A percentile compares a stretch with the other conserved stretches of the same genome.
phyloP scores from a whole-genome alignment of 2,797 vertebrate genomes.

The Meriones psammophilus region DNA sequence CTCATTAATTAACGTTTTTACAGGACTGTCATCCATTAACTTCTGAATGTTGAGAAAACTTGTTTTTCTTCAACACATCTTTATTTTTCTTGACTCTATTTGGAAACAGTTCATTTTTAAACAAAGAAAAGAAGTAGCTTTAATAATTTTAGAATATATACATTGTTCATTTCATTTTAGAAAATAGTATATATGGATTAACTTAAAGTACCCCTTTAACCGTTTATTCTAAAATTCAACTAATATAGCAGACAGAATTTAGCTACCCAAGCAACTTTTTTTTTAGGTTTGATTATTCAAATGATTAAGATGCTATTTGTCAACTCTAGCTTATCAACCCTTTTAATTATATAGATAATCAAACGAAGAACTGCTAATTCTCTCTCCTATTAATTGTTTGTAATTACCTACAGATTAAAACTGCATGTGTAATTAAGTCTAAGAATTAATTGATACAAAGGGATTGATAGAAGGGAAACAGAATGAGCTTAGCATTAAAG shows the following conservation, averaged over 20 bases:
- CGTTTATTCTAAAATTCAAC: constrained; percentile 62
- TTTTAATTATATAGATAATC: constrained; percentile 86
- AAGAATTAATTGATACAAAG: constrained; percentile 82
- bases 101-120: constrained; percentile 28
- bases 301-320: constrained; percentile 85
- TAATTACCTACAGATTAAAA: constrained; percentile 85
- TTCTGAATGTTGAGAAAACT: not conserved
- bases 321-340: constrained; percentile 72
- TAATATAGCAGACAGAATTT: constrained; percentile 73
- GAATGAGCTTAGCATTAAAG: constrained; percentile 78
- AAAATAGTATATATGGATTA: constrained; percentile 19
- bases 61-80: not conserved
- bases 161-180: constrained; percentile 29
- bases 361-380: constrained; percentile 82
- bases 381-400: constrained; percentile 84
- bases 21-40: not conserved
- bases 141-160: constrained; percentile 51
- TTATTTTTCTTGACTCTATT: constrained; percentile 65
- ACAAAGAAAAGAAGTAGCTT: constrained; percentile 50
- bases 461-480: constrained; percentile 77
- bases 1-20: not conserved
- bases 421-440: constrained; percentile 83
- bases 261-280: constrained; percentile 68
- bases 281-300: constrained; percentile 79
- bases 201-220: constrained; percentile 52